Base-by-base conservation (phyloP, 2,888 invertebrate genomes). In the Axea sp. region DNA sequence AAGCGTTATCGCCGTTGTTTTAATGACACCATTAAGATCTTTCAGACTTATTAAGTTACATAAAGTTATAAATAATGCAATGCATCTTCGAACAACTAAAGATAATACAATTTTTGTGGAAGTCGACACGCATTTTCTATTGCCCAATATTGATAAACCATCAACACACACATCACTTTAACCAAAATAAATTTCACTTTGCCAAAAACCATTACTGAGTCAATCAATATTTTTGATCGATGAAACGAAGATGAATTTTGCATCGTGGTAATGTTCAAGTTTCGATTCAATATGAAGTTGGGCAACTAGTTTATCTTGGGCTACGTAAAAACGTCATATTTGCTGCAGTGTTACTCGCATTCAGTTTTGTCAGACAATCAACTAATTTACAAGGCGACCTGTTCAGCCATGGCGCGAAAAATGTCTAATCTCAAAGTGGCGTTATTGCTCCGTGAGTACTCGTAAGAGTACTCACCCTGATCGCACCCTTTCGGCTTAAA, bases 401-500 rank as follows among this genome's bases (percentile, higher is more conserved):
- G 60, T 45, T 37, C 60, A 39, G 26, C 53, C 6, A 17, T 28
- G 33, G 19, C 11, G 28, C 28, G 47, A 67, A 67, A 67, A 68
- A 62, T 68, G 60, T 60, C 41, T 68, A 62, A 68, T 73, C 59
- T 59, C 47, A 49, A 67, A 73, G 60, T 67, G 41, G 55, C 47
- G 43, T 53, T 60, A 67, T 73, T 49, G 67, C 41, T 28, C 35
- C 31, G 49, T 22, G 45, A 62, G 55, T 55, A 55, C n/a, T n/a
- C n/a, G n/a, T n/a, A n/a, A n/a, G n/a, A n/a, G n/a, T n/a, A n/a
- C n/a, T n/a, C n/a, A n/a, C n/a, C n/a, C n/a, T 55, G 67, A 73
- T 67, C 67, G 60, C 55, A 19, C 45, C 28, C 57, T 62, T 73
- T 73, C 45, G 59, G 47, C 35, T 69, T 69, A 69, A 74, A 74